Conservation (phyloP, 2,797 vertebrate genomes). For the Lophotriccus pileatus region DNA sequence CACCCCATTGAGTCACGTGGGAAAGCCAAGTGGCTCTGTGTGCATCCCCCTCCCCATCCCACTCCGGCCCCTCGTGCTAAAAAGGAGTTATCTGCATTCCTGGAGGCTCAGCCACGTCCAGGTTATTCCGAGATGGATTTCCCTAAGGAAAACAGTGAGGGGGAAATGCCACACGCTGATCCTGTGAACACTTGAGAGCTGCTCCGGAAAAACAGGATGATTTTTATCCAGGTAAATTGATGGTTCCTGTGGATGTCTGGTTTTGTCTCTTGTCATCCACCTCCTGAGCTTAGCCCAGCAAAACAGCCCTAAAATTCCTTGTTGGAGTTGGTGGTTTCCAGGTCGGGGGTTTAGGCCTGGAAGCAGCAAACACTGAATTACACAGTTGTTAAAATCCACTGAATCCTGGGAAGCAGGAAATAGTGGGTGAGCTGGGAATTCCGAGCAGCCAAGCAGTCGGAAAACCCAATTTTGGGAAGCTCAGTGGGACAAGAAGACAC, state of each 20-base stretch:
- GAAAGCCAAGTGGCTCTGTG: not conserved
- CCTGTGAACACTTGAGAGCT: not conserved
- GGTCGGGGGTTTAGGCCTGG: not conserved
- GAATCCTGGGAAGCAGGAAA: conserved; percentile 13
- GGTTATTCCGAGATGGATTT: not conserved
- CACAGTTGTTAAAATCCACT: conserved; percentile 16
- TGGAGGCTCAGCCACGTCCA: not conserved
- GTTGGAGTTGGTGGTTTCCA: not conserved
- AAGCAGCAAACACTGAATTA: not conserved
- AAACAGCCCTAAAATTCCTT: not conserved
- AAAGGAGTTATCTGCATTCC: not conserved
- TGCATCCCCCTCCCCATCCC: not conserved
- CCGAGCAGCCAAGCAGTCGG: not conserved
- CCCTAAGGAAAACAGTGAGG: not conserved
- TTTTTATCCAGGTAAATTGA: not conserved
- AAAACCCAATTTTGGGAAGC: not conserved
- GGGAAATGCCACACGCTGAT: not conserved
- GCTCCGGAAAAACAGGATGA: not conserved
- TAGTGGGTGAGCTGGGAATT: not conserved
- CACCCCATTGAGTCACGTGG: not conserved
- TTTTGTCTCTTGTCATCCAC: not conserved
- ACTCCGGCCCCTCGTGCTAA: not conserved
- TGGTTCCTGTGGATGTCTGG: not conserved
- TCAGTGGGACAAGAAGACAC: not conserved
- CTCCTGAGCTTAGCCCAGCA: not conserved